A percentile compares a stretch with the other conserved stretches of the same genome.
Evolutionary conservation across 2,113 vertebrate species (phyloP).

Genomic region (Rallus limicola): DNA sequence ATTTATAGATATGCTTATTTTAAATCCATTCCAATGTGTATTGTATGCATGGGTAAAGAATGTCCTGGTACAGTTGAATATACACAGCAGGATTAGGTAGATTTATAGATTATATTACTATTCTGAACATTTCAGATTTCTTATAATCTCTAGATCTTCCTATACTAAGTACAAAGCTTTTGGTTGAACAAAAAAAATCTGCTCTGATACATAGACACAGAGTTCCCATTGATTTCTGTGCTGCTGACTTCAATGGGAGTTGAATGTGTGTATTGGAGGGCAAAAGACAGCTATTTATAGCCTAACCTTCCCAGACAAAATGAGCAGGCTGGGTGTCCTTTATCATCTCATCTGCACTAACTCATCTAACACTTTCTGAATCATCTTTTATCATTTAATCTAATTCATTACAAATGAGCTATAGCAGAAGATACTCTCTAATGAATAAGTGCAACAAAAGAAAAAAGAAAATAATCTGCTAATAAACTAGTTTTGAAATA

Average conservation of each 20-base stretch:
- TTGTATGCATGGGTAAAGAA: background rate
- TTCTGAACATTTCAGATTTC: background rate
- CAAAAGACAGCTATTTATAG: slow-evolving; percentile 23
- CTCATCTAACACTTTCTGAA: background rate
- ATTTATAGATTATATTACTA: background rate
- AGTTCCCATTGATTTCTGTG: slow-evolving; percentile 1
- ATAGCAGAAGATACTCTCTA: background rate
- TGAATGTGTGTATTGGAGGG: background rate
- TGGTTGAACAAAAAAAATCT: slow-evolving; percentile 2
- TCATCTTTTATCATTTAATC: background rate
- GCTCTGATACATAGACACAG: background rate
- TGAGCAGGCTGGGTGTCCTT: background rate
- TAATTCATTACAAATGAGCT: background rate
- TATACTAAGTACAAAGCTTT: background rate
- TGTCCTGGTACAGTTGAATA: background rate
- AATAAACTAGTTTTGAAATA: background rate
- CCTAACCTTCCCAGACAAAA: background rate
- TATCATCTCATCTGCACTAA: background rate
- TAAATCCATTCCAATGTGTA: background rate
- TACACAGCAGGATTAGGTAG: background rate
- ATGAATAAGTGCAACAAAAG: background rate
- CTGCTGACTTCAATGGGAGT: background rate
- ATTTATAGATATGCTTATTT: background rate
- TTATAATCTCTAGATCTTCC: background rate
- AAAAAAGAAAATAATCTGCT: background rate